Conservation (phyloP, 2,113 vertebrate genomes). For the Oxygymnocypris stewartii region DNA sequence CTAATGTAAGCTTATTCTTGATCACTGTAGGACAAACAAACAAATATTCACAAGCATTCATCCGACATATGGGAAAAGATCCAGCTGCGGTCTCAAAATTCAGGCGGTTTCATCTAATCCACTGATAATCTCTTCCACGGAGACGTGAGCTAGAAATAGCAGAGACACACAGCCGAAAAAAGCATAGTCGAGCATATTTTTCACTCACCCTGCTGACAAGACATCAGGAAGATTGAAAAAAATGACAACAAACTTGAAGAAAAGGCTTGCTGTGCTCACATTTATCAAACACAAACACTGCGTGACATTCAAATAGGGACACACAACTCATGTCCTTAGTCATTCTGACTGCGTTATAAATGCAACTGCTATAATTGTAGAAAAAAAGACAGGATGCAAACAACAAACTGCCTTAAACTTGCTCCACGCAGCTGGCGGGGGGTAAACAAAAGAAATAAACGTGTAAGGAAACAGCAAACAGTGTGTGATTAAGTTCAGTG, state of each 20-base stretch:
- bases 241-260: slow-evolving; percentile 54
- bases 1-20: slow-evolving; percentile 56
- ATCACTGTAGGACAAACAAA: slow-evolving; percentile 64
- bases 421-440: neutral
- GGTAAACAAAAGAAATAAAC: slow-evolving; percentile 9
- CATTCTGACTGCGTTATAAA: slow-evolving; percentile 5
- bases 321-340: slow-evolving; percentile 40
- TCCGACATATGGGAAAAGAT: slow-evolving; percentile 8
- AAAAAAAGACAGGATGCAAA: slow-evolving; percentile 4
- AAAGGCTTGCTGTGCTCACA: slow-evolving; percentile 47
- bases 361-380: slow-evolving; percentile 15
- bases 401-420: slow-evolving; percentile 8
- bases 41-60: slow-evolving; percentile 34
- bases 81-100: slow-evolving; percentile 35
- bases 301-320: slow-evolving; percentile 37
- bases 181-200: slow-evolving; percentile 54
- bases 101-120: slow-evolving; percentile 60
- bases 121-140: slow-evolving; percentile 58
- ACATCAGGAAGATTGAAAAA: slow-evolving; percentile 49
- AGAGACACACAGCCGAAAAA: slow-evolving; percentile 50
- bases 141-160: slow-evolving; percentile 51
- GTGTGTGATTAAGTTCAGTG: slow-evolving; percentile 18
- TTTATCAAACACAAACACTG: slow-evolving; percentile 46
- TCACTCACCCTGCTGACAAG: slow-evolving; percentile 53
- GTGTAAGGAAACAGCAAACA: neutral